These are phyloP conservation scores for Papilio aristodemus DNA, from an alignment of 1,140 invertebrate species.

Conservation along the genomic window DNA sequence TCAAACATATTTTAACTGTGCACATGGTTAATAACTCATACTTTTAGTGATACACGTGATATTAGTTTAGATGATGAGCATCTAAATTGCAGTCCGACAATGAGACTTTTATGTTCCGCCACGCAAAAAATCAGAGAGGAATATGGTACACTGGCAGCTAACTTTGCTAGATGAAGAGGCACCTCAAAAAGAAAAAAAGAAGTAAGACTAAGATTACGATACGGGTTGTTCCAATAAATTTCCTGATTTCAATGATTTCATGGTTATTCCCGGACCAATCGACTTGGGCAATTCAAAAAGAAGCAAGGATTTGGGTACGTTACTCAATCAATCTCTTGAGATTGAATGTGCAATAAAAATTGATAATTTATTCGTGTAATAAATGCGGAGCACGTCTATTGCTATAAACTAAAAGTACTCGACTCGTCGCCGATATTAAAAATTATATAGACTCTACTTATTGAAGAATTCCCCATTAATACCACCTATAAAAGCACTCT, in stretches of 20 bases:
- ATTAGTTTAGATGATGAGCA: background rate
- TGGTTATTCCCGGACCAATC: too few species aligned
- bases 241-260: too few species aligned
- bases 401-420: background rate
- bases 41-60: background rate
- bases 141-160: too few species aligned
- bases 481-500: conserved; percentile 19
- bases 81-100: background rate
- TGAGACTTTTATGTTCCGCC: too few species aligned
- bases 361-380: background rate
- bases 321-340: too few species aligned
- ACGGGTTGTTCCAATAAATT: too few species aligned
- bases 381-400: conserved; percentile 5
- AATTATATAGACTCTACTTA: conserved; percentile 16
- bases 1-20: background rate
- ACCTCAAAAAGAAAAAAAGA: too few species aligned
- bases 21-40: background rate
- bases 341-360: too few species aligned
- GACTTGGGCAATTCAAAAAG: too few species aligned
- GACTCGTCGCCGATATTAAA: background rate
- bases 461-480: conserved; percentile 21
- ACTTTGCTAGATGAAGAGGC: too few species aligned
- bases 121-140: too few species aligned
- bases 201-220: too few species aligned
- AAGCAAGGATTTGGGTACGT: background rate